A percentile compares a stretch with the other conserved stretches of the same genome.
Evolutionary conservation across 2,888 invertebrate species (phyloP).

Genomic region (Lacanobia oleracea): DNA sequence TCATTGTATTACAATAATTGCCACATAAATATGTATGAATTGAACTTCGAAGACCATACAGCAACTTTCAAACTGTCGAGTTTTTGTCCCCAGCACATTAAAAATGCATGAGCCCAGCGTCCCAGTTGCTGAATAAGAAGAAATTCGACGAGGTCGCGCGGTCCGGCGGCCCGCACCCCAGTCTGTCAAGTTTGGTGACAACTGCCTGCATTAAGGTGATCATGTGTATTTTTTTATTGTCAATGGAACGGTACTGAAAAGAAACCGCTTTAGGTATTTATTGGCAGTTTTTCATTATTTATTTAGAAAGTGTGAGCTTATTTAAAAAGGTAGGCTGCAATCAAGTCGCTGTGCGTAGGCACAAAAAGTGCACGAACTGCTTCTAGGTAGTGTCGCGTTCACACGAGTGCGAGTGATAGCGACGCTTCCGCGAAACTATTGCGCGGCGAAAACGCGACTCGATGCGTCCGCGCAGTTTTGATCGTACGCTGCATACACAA

Average conservation of each 20-base stretch:
- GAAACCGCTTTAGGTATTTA: constrained; percentile 37
- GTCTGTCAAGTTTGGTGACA: constrained; percentile 66
- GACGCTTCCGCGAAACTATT: constrained; percentile 81
- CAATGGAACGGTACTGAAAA: constrained; percentile 44
- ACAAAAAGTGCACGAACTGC: constrained; percentile 75
- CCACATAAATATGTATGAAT: constrained; percentile 87
- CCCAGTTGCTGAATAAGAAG: constrained; percentile 70
- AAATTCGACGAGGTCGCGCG: constrained; percentile 73
- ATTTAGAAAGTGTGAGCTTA: constrained; percentile 63
- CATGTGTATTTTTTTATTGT: constrained; percentile 61
- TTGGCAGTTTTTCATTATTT: constrained; percentile 34
- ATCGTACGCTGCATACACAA: constrained; percentile 65
- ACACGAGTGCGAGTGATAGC: constrained; percentile 73
- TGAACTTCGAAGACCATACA: constrained; percentile 79
- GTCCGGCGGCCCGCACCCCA: constrained; percentile 62
- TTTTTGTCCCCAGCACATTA: constrained; percentile 84
- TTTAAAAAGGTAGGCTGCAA: constrained; percentile 54
- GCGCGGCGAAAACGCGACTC: constrained; percentile 77
- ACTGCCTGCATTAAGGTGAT: constrained; percentile 62
- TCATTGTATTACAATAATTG: constrained; percentile 88
- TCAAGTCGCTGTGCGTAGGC: constrained; percentile 54
- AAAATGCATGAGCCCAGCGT: constrained; percentile 81
- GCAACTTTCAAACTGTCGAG: constrained; percentile 82
- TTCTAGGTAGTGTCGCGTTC: constrained; percentile 74
- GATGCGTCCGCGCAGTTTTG: constrained; percentile 65